Base-by-base conservation (phyloP, 2,113 vertebrate genomes). In the Prinia subflava region DNA sequence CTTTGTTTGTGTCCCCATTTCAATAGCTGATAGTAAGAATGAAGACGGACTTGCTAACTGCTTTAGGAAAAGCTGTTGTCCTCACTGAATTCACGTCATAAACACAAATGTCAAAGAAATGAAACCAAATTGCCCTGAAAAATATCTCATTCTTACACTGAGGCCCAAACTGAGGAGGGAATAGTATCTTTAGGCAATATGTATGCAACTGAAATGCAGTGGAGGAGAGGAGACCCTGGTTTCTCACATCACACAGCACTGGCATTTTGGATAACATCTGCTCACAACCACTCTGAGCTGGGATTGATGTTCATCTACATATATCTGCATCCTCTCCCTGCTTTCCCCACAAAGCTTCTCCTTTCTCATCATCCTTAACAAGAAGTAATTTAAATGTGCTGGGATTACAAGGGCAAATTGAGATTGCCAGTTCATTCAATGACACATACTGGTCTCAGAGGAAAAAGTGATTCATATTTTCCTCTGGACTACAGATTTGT, bases 261-360 rank as follows among this genome's bases (percentile, higher is more conserved):
- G 20, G 7, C 5, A 21, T 42, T 94, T 83, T 77, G 42, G 15
- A 62, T 46, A 86, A 69, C 25, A 49, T 50, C 50, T 85, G 35
- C 56, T 33, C 33, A 62, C 42, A 80, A n/a, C 23, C 0, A 0
- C 59, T 69, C 57, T 70, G 59, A 77, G 35, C 18, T 0, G 1
- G 12, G 20, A 47, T 4, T 52, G 39, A 9, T 39, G 4, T 75
- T 81, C 27, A 31, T 41, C 21, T 65, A 12, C 22, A 23, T 25
- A 3, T 30, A 35, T 57, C 59, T 79, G 27, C 46, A 42, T 82
- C 24, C 16, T 84, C 15, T 73, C n/a, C n/a, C 52, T 79, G 18
- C 18, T 71, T 65, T 44, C 53, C 55, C 13, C 30, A 35, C 21
- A 44, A 16, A 74, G 7, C 27, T 65, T 85, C 35, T 16, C 16